Evolutionary conservation across 92 coral and sea anemone genomes (phyloP).

Genomic region (Scolanthus callimorphus): DNA sequence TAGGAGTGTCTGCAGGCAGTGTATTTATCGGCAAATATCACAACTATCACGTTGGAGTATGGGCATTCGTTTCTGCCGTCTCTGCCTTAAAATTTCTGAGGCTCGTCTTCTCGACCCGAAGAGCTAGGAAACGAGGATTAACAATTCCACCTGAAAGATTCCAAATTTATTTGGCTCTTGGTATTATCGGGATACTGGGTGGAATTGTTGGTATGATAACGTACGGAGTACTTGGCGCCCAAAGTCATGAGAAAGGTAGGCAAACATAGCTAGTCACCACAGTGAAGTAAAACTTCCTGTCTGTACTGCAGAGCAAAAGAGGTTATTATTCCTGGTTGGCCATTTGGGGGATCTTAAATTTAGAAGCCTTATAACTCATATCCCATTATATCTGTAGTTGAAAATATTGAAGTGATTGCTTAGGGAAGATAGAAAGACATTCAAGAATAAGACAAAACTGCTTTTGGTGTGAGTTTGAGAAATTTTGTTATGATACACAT

Average conservation of each 20-base stretch:
- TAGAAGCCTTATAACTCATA: too few relatives aligned
- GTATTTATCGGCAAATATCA: slow-evolving; percentile 47
- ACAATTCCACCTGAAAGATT: slow-evolving; percentile 34
- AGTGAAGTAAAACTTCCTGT: too few relatives aligned
- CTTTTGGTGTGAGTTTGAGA: too few relatives aligned
- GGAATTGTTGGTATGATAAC: slow-evolving; percentile 52
- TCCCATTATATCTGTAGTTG: too few relatives aligned
- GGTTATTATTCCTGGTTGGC: too few relatives aligned
- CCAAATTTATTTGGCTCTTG: slow-evolving; percentile 31
- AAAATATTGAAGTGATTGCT: too few relatives aligned
- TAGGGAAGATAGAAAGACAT: too few relatives aligned
- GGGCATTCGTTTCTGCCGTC: slow-evolving; percentile 77
- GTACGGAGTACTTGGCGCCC: slow-evolving; percentile 44
- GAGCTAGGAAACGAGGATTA: slow-evolving; percentile 39
- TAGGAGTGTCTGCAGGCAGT: slow-evolving; percentile 59
- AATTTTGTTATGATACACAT: too few relatives aligned
- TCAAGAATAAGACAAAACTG: too few relatives aligned
- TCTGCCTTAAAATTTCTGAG: slow-evolving; percentile 58
- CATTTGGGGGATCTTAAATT: too few relatives aligned
- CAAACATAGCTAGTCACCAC: too few relatives aligned
- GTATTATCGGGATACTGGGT: slow-evolving; percentile 45
- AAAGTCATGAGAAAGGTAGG: slow-evolving; percentile 56
- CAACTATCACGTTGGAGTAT: slow-evolving; percentile 56
- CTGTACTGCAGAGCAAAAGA: too few relatives aligned
- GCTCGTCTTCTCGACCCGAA: slow-evolving; percentile 52